These are phyloP conservation scores for Onychomys arenicola DNA, from an alignment of 2,797 vertebrate genomes.

Conservation along the genomic window DNA sequence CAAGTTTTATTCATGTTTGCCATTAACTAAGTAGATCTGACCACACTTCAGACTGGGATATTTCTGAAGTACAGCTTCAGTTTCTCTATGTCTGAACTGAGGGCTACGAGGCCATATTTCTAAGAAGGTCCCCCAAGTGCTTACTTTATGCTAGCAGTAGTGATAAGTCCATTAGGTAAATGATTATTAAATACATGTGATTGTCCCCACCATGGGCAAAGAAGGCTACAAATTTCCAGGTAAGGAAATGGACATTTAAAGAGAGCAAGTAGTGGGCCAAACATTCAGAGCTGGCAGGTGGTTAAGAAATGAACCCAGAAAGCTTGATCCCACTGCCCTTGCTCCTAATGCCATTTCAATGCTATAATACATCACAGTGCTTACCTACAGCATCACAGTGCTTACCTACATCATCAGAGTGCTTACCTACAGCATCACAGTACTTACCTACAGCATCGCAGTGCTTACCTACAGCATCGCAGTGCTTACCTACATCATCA, in stretches of 20 bases:
- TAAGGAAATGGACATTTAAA: conserved; percentile 23
- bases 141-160: background rate
- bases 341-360: background rate
- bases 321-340: background rate
- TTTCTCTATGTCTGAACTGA: background rate
- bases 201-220: background rate
- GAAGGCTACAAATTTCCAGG: background rate
- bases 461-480: too few relatives aligned
- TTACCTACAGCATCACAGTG: too few relatives aligned
- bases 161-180: background rate
- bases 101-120: background rate
- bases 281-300: background rate
- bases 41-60: background rate
- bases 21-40: background rate
- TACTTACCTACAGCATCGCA: too few relatives aligned
- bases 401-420: too few relatives aligned
- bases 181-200: background rate
- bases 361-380: too few relatives aligned
- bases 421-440: too few relatives aligned
- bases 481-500: too few relatives aligned
- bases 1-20: background rate
- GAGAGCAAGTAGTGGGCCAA: background rate
- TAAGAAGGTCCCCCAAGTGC: background rate
- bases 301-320: background rate
- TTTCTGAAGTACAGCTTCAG: conserved; percentile 14